Base-by-base conservation (phyloP, 2,888 invertebrate genomes). In the Chesias legatella region DNA sequence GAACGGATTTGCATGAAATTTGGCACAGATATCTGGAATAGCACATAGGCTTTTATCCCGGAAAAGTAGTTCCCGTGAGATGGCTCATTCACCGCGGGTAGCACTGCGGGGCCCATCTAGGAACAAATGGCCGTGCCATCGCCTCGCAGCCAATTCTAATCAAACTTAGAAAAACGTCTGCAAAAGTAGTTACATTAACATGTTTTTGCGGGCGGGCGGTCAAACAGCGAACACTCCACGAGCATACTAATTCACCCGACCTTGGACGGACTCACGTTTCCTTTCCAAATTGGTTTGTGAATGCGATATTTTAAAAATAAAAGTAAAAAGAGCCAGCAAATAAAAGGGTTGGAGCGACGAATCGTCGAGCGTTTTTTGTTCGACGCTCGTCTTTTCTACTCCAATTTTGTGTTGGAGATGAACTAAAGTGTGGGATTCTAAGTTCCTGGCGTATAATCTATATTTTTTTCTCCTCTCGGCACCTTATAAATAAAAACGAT, bases 221-320 rank as follows among this genome's bases (percentile, higher is more conserved):
- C 85, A 76, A 80, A 77, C 77, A 67, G 69, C 72, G 72, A 83
- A 77, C 77, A 74, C 83, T 72, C 74, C 72, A 71, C 68, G 71
- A 76, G 83, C 79, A 84, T 85, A 86, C 86, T 86, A 88, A 88
- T 84, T 79, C 69, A 58, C 65, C 67, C 76, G 80, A 84, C 86
- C 86, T 88, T 88, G 83, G 69, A 68, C 73, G 67, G 73, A 81
- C 81, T 82, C 86, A 82, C 85, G 86, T 86, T 88, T 86, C 86
- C 83, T 88, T 86, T 86, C 85, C 75, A 86, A 86, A 86, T 86
- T 82, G 84, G 83, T 78, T 78, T 76, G 85, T 79, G 85, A 83
- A 85, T 80, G 79, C 79, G 78, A 81, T 86, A 84, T 86, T 84
- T 86, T 84, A 79, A 80, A 78, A 84, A 84, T 76, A 84, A 85